phyloP scores from a whole-genome alignment of 2,113 vertebrate genomes.

The Oostethus manadensis region DNA sequence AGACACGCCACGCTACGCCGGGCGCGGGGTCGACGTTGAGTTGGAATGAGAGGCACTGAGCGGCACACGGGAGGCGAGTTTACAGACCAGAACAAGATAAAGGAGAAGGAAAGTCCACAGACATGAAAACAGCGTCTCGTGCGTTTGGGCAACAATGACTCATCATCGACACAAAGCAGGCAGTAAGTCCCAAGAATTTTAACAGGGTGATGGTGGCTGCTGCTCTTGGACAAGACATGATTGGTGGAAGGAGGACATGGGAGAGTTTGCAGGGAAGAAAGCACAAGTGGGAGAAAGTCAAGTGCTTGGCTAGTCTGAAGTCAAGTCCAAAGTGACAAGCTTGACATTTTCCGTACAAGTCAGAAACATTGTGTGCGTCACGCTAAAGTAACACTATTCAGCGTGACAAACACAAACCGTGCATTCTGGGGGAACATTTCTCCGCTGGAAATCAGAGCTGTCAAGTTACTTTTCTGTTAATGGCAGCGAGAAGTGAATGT shows the following conservation, averaged over 20 bases:
- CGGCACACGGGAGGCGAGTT: slow-evolving; percentile 18
- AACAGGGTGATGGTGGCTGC: no score
- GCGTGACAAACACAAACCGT: no score
- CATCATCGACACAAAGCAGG: background rate
- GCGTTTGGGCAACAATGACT: slow-evolving; percentile 1
- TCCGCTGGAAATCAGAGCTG: no score
- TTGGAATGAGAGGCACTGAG: slow-evolving; percentile 43
- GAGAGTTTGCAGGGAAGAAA: background rate
- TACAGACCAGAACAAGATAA: slow-evolving; percentile 35
- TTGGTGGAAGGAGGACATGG: background rate
- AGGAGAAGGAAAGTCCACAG: slow-evolving; percentile 1
- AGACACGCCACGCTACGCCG: slow-evolving; percentile 25
- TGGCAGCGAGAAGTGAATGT: no score
- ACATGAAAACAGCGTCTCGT: background rate
- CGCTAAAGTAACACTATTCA: no score
- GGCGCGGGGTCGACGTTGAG: slow-evolving; percentile 1
- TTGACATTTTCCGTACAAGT: no score
- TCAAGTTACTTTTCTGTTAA: no score
- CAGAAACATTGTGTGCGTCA: no score
- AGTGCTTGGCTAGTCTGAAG: no score
- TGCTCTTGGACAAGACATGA: background rate
- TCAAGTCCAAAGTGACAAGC: no score
- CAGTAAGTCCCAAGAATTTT: background rate
- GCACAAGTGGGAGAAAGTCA: no score
- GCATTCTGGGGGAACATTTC: no score